Base-by-base conservation (phyloP, 2,888 invertebrate genomes). In the Mesorhabditis spiculigera region DNA sequence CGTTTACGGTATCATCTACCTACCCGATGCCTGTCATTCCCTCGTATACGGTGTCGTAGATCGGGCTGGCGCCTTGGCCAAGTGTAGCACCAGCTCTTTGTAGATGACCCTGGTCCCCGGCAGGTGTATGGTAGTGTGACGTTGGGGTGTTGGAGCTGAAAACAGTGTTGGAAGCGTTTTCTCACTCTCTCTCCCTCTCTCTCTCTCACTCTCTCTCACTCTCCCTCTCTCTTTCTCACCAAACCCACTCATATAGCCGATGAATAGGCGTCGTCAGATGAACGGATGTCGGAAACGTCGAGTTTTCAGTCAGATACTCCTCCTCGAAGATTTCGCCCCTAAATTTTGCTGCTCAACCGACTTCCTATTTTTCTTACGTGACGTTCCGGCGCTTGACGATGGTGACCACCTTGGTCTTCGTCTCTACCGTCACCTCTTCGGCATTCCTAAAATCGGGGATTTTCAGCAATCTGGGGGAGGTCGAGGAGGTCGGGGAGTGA, bases 11-110 rank as follows among this genome's bases (percentile, higher is more conserved):
- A 28, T 3, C 28, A 28, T 28, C 28, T 28, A 28, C 28, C 28
- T 28, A 28, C 28, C 28, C 28, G 28, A 28, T 28, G 28, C 28
- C 28, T 3, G 1, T 28, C 28, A 3, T 28, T 28, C 28, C n/a
- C 13, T 70, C 70, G 63, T n/a, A 63, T 16, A 70, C n/a, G n/a
- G n/a, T 43, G 16, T 67, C 45, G 68, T 71, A 71, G 65, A 71
- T 71, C 4, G 65, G n/a, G n/a, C n/a, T n/a, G n/a, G n/a, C n/a
- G n/a, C n/a, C n/a, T n/a, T n/a, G n/a, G n/a, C n/a, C n/a, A n/a
- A n/a, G n/a, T n/a, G n/a, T n/a, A n/a, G n/a, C n/a, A n/a, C 28
- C 28, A 28, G 28, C 28, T 28, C 28, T 28, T 28, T 28, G 28
- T 28, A 28, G 28, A 28, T 28, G 28, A 28, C 1, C 28, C 1